Base-by-base conservation (phyloP, 2,113 vertebrate genomes). In the Nothocercus nigrocapillus region DNA sequence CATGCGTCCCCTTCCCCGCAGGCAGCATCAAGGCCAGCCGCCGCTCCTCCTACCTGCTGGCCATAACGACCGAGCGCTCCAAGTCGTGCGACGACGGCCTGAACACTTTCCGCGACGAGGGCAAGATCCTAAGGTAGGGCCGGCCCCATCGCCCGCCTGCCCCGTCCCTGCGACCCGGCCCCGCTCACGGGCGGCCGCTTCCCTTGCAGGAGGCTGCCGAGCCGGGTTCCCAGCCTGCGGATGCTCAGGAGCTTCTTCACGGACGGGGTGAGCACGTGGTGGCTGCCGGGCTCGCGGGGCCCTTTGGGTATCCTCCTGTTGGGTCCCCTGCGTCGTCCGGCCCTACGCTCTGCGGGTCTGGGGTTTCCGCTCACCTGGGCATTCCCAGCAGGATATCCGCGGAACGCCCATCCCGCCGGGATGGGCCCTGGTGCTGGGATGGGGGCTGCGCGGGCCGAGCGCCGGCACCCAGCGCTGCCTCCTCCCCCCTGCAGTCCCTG, bases 21-120 rank as follows among this genome's bases (percentile, higher is more conserved):
- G 99, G 98, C 97, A 99, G 98, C 98, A 98, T 98, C 98, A 99
- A 99, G 97, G 98, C 99, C 2, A 98, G 98, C 96, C 99, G 99
- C 85, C 99, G 99, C 90, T 99, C 99, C n/a, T 99, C 99, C 96
- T 99, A 99, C 98, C 98, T 99, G 97, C 97, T 99, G 98, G 99
- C 99, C 97, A 98, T 99, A 97, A 99, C 99, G 96, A 98, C 99
- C 0, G 99, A 99, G 95, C 99, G 99, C 96, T 99, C 99, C 97
- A 99, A 99, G 98, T 99, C 99, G 45, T 99, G 99, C 5, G 99
- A 99, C 9, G 99, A 99, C 2, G 99, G 99, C 16, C 99, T 99
- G 93, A 99, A 99, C 83, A 96, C 98, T 0, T 99, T 99, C 97
- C 98, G 99, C 74, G 99, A 99, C 0, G 99, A 99, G 82, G 98